Evolutionary conservation across 2,888 invertebrate species (phyloP).

Genomic region (Dendrolimus houi): DNA sequence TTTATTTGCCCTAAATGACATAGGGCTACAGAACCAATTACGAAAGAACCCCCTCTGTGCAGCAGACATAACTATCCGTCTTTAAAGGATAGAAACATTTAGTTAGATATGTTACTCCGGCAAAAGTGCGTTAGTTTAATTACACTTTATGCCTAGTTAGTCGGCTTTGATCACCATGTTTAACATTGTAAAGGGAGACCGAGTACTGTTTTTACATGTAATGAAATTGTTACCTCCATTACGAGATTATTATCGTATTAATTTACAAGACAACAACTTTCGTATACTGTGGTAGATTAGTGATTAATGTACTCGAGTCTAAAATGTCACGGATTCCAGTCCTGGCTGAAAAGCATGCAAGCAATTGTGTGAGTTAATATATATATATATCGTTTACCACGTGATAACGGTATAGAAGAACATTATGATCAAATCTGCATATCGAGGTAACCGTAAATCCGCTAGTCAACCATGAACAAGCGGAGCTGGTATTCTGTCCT

Average conservation of each 20-base stretch:
- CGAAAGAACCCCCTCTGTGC: conserved; percentile 47
- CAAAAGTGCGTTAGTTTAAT: conserved; percentile 64
- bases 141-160: conserved; percentile 53
- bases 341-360: too few relatives aligned
- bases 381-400: too few relatives aligned
- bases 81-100: conserved; percentile 67
- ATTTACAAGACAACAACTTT: conserved; percentile 7
- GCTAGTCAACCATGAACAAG: too few relatives aligned
- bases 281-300: too few relatives aligned
- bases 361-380: too few relatives aligned
- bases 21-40: conserved; percentile 25
- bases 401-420: too few relatives aligned
- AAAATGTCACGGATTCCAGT: too few relatives aligned
- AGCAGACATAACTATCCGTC: conserved; percentile 19
- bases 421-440: too few relatives aligned
- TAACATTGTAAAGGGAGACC: conserved; percentile 48
- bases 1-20: conserved; percentile 40
- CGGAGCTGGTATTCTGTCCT: too few relatives aligned
- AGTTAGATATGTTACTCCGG: conserved; percentile 63
- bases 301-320: too few relatives aligned
- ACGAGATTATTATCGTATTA: conserved; percentile 16
- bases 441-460: too few relatives aligned
- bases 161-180: conserved; percentile 48
- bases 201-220: conserved; percentile 47
- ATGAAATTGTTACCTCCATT: conserved; percentile 48